Percentiles rank a stretch among this genome's conserved stretches.
These are phyloP conservation scores for Sparidentex hasta DNA, from an alignment of 2,797 vertebrate genomes.

Conservation along the genomic window DNA sequence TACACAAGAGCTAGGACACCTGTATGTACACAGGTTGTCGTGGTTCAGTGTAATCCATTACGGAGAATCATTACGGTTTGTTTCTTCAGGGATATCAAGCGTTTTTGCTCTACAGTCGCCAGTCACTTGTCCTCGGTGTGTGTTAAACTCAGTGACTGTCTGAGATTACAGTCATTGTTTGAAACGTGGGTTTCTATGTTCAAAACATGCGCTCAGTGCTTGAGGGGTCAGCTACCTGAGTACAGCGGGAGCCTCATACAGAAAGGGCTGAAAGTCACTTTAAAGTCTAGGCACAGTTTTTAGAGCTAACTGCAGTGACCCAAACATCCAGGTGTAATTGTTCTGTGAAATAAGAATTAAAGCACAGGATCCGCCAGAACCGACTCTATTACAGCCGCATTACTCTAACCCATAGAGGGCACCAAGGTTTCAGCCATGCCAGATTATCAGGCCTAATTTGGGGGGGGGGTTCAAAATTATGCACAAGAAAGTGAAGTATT, in stretches of 20 bases:
- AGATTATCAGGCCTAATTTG: background rate
- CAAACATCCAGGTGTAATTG: conserved; percentile 1
- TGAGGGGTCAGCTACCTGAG: too few species aligned
- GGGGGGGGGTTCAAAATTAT: background rate
- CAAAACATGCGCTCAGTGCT: too few species aligned
- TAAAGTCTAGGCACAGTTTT: background rate
- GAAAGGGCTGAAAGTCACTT: background rate
- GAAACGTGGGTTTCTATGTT: background rate
- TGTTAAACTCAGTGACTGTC: background rate
- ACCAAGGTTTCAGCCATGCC: background rate
- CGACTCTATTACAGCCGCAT: background rate
- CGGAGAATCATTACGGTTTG: background rate
- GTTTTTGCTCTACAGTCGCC: background rate
- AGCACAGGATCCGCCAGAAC: background rate
- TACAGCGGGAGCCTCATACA: background rate
- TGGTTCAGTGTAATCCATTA: background rate
- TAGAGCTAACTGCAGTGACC: background rate
- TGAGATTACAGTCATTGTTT: background rate
- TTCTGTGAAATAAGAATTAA: conserved; percentile 2
- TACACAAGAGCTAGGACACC: background rate
- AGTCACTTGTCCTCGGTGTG: background rate
- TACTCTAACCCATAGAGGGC: background rate
- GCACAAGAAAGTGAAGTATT: background rate
- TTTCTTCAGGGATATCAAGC: background rate
- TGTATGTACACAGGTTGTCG: background rate